Evolutionary conservation across 2,797 vertebrate species (phyloP), one percentile per base, ranked within the genome.

Genomic region (Liparis tanakae): DNA sequence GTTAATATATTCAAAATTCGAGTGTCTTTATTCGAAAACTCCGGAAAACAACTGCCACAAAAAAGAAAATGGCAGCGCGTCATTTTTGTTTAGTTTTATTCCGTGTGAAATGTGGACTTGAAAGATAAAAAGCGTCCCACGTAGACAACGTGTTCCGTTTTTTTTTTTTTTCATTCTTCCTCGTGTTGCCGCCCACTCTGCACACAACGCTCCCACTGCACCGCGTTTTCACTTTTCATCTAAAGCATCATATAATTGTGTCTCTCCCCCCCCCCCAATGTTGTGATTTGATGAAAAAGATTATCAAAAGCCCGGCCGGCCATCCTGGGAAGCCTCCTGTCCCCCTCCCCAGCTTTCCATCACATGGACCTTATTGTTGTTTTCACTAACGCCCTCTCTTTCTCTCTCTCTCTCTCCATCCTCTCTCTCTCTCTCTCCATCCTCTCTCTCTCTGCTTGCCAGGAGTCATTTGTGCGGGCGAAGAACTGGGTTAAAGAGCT

Each of bases 401-500:
- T 41, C 46, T n/a, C 65, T 30, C 12, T 10, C n/a, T 10, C 25
- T 30, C 25, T 30, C 25, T 30, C 25, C 4, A 2, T 30, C 25
- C 25, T 30, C 25, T 30, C 1, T 30, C 25, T 30, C 25, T 30
- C 25, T 30, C 12, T 10, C n/a, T 10, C 6, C 4, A 4, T 20
- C 18, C 33, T 43, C 58, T 51, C 37, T 70, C 55, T 73, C 75
- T 41, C 53, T 89, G 54, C 91, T 90, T 93, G 79, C 81, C 94
- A 99, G 98, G 98, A 99, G 82, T 99, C 98, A 72, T 99, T 99
- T 95, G 96, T 96, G 87, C 97, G 98, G 94, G 98, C 98, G 41
- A 99, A 99, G 95, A 99, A 98, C 81, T 99, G 98, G 98, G 98
- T 99, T 87, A 99, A 99, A 94, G 98, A 99, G 93, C 97, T 99